A percentile compares a stretch with the other conserved stretches of the same genome.
phyloP scores from a whole-genome alignment of 1,140 invertebrate species.

The Protaetia brevitarsis region DNA sequence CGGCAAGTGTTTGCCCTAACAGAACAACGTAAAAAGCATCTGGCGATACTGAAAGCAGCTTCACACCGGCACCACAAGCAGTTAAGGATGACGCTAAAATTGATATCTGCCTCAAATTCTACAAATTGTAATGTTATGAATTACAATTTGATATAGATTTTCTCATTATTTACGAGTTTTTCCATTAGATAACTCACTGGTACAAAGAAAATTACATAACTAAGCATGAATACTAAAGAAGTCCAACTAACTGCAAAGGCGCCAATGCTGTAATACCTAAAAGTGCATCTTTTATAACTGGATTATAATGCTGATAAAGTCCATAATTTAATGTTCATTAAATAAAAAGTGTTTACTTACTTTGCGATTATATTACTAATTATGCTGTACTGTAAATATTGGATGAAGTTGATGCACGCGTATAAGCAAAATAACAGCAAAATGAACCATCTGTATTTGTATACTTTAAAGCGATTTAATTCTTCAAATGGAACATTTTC shows the following conservation, averaged over 20 bases:
- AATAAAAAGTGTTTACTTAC: slow-evolving; percentile 30
- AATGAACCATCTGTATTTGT: slow-evolving; percentile 39
- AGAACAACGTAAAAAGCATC: slow-evolving; percentile 64
- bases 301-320: background rate
- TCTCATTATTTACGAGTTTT: slow-evolving; percentile 38
- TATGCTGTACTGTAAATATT: slow-evolving; percentile 39
- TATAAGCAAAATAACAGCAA: slow-evolving; percentile 34
- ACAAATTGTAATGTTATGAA: slow-evolving; percentile 28
- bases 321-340: background rate
- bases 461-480: slow-evolving; percentile 29
- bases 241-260: slow-evolving; percentile 32
- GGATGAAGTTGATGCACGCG: slow-evolving; percentile 34
- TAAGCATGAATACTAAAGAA: slow-evolving; percentile 37
- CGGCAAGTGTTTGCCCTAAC: slow-evolving; percentile 67
- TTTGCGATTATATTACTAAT: slow-evolving; percentile 34
- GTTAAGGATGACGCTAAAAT: slow-evolving; percentile 59
- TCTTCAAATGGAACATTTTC: too few species aligned
- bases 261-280: slow-evolving; percentile 38
- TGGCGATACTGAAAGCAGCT: slow-evolving; percentile 59
- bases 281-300: slow-evolving; percentile 23
- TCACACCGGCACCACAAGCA: slow-evolving; percentile 53
- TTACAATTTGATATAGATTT: background rate
- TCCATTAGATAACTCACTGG: slow-evolving; percentile 40
- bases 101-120: slow-evolving; percentile 48
- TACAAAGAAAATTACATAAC: slow-evolving; percentile 36